These are phyloP conservation scores for Perca schrenkii DNA, from an alignment of 2,113 vertebrate genomes.

Conservation along the genomic window DNA sequence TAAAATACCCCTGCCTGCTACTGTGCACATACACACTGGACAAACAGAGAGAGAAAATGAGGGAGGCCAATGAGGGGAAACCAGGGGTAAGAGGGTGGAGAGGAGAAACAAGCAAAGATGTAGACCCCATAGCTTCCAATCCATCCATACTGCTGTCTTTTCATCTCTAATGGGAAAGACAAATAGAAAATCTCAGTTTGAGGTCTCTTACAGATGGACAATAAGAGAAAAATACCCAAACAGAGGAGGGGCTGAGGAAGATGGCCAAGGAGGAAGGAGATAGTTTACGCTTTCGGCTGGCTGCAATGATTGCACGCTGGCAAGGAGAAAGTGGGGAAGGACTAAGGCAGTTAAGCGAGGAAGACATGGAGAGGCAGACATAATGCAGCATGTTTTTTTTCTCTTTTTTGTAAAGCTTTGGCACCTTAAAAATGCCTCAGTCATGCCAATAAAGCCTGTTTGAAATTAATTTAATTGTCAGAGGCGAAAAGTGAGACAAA, in stretches of 20 bases:
- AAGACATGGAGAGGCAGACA: conserved; percentile 70
- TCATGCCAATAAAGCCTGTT: conserved; percentile 81
- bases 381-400: conserved; percentile 69
- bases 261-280: conserved; percentile 43
- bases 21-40: conserved; percentile 6
- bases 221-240: conserved; percentile 45
- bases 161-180: conserved; percentile 57
- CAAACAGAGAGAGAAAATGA: conserved; percentile 21
- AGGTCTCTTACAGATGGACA: conserved; percentile 60
- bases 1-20: conserved; percentile 41
- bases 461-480: conserved; percentile 84
- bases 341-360: conserved; percentile 55
- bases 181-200: conserved; percentile 58
- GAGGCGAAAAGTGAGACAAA: conserved; percentile 74
- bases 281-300: conserved; percentile 64
- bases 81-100: not conserved
- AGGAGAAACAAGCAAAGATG: conserved; percentile 31
- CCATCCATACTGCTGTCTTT: conserved; percentile 47
- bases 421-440: conserved; percentile 74
- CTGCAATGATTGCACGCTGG: conserved; percentile 71
- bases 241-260: conserved; percentile 32
- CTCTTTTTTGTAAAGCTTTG: conserved; percentile 70
- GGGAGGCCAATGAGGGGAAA: conserved; percentile 23
- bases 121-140: conserved; percentile 33
- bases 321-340: conserved; percentile 65